Evolutionary conservation across 2,888 invertebrate genomes (phyloP), one percentile per base, ranked within the genome.

Genomic region (Dryococelus australis): DNA sequence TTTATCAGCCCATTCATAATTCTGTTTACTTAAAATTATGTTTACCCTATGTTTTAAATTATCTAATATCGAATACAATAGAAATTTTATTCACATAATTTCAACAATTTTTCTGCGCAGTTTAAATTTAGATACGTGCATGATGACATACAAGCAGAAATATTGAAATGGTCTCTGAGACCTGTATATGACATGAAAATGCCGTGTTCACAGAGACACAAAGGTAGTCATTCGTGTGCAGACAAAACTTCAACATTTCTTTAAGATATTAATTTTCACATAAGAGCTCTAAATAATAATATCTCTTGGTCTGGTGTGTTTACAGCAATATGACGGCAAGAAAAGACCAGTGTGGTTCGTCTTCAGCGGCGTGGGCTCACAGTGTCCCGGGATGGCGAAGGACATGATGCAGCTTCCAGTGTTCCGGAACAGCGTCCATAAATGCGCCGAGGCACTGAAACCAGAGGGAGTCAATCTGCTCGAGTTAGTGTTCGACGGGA

Each of bases 301-400:
- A 8, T 28, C 20, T 9, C 27, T 85, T 16, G 51, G 16, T 43
- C 16, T 80, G 24, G 24, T 86, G 20, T 86, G 24, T 28, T 80
- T 86, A 8, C 53, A 89, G 89, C 84, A 87, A 43, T 87, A 47
- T 43, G 84, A 85, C 43, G 89, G 88, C 28, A 88, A 88, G 43
- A 89, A 89, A 85, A 91, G 93, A 10, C 95, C 95, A 86, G 91
- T 93, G 43, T 96, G 96, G 95, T 96, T 94, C 91, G 93, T 96
- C 35, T 96, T 95, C 92, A 94, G 96, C 88, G 96, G 96, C 53
- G 96, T 96, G 96, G 96, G 96, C 13, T 94, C 95, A 27, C 96
- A 96, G 91, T 96, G 96, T 96, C 92, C 93, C 86, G 95, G 95
- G 84, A 95, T 95, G 96, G 96, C 95, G 0, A 93, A 93, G 35